A percentile compares a stretch with the other conserved stretches of the same genome.
These are phyloP conservation scores for Carabus problematicus DNA, from an alignment of 2,888 invertebrate species.

Conservation along the genomic window DNA sequence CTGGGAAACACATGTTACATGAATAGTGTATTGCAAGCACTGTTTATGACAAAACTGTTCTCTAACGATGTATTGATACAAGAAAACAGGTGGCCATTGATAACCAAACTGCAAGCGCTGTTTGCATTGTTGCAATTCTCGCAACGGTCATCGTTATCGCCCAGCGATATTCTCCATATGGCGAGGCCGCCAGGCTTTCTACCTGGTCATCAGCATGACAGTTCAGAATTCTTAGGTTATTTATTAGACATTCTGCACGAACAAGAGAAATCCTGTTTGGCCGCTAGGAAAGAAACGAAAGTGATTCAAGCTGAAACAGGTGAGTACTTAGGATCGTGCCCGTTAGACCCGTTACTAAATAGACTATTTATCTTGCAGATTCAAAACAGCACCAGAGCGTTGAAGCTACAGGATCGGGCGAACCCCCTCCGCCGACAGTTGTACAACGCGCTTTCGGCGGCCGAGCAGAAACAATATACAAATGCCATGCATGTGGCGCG, in stretches of 20 bases:
- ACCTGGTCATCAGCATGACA: constrained; percentile 83
- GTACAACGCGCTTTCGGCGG: constrained; percentile 82
- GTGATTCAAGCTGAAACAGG: constrained; percentile 10
- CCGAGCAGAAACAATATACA: constrained; percentile 74
- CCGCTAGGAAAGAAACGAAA: constrained; percentile 34
- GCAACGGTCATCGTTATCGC: constrained; percentile 70
- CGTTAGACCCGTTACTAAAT: not conserved
- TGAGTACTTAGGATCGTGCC: not conserved
- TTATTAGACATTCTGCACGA: constrained; percentile 77
- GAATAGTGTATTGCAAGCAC: constrained; percentile 86
- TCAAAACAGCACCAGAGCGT: not conserved
- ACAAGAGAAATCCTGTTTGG: constrained; percentile 64
- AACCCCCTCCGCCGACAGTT: constrained; percentile 57
- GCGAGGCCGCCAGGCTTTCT: constrained; percentile 81
- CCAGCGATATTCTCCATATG: constrained; percentile 72
- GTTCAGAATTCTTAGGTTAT: constrained; percentile 84
- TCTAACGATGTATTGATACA: constrained; percentile 71
- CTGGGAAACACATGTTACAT: constrained; percentile 89
- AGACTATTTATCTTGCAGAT: constrained; percentile 10
- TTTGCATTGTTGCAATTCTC: constrained; percentile 78
- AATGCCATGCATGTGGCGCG: constrained; percentile 75
- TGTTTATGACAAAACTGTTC: constrained; percentile 83
- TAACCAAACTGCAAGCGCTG: constrained; percentile 69
- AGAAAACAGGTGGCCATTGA: constrained; percentile 66
- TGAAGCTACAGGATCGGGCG: constrained; percentile 18